Percentiles rank a stretch among this genome's conserved stretches.
phyloP scores from a whole-genome alignment of 2,888 invertebrate genomes.

The Malthinus flaveolus region DNA sequence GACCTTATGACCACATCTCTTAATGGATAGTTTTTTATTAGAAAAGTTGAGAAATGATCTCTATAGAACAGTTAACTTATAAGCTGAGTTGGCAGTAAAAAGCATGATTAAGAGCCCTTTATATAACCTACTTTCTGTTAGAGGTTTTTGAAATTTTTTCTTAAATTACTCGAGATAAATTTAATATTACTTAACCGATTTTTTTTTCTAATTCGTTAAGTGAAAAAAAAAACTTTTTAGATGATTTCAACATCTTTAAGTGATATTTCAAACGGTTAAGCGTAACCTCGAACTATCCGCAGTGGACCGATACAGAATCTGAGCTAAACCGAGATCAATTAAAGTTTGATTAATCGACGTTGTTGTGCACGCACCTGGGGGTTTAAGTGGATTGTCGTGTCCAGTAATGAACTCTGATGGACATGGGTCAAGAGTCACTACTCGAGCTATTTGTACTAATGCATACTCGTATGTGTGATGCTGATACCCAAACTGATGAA shows the following conservation, averaged over 20 bases:
- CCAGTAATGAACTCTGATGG: constrained; percentile 46
- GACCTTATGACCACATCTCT: constrained; percentile 28
- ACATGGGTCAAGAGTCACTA: constrained; percentile 41
- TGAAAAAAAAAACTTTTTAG: neutral
- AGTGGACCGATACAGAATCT: constrained; percentile 23
- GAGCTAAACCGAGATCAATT: constrained; percentile 39
- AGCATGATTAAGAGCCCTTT: constrained; percentile 14
- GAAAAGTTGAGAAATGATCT: constrained; percentile 30
- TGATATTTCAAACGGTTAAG: constrained; percentile 8
- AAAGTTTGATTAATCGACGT: constrained; percentile 46
- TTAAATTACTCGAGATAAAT: neutral
- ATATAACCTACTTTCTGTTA: constrained; percentile 9
- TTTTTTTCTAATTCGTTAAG: neutral
- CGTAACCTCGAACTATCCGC: constrained; percentile 18
- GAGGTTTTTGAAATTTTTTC: constrained; percentile 6
- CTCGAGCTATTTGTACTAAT: constrained; percentile 27
- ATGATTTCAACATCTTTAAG: neutral
- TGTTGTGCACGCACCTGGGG: constrained; percentile 44
- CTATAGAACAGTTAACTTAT: constrained; percentile 21
- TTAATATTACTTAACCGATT: neutral
- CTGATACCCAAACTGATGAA: constrained; percentile 13
- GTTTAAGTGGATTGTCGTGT: constrained; percentile 49
- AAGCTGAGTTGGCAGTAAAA: constrained; percentile 28
- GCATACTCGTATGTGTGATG: constrained; percentile 15
- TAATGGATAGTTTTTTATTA: constrained; percentile 33